Evolutionary conservation across 2,888 invertebrate genomes (phyloP).

Genomic region (Ptycholaimellus sp.): DNA sequence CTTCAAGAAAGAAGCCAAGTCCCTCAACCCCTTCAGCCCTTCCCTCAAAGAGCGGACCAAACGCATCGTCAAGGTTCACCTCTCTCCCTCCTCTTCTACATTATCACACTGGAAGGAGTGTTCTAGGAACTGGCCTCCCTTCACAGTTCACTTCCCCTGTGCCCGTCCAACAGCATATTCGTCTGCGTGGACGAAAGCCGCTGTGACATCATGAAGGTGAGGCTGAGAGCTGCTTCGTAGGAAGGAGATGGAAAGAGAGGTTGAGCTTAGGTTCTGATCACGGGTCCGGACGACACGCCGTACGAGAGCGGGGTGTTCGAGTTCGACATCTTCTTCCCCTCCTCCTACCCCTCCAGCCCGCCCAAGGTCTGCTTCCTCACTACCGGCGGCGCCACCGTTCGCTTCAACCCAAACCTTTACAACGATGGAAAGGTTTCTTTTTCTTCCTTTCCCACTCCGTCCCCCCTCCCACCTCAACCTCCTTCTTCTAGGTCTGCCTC

Average conservation of each 20-base stretch:
- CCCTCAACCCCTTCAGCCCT: conserved; percentile 20
- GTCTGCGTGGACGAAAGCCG: conserved; percentile 23
- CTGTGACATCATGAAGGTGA: conserved; percentile 18
- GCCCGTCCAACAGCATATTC: conserved; percentile 20
- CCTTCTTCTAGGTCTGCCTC: conserved; percentile 12
- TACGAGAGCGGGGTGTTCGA: conserved; percentile 37
- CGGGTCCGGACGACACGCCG: conserved; percentile 36
- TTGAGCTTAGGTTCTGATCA: conserved; percentile 14
- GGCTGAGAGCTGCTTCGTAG: neutral
- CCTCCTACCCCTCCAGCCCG: conserved; percentile 35
- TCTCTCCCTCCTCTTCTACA: conserved; percentile 3
- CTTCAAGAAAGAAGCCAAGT: conserved; percentile 21
- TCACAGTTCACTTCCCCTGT: conserved; percentile 17
- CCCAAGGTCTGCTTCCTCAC: conserved; percentile 39
- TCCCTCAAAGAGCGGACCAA: conserved; percentile 17
- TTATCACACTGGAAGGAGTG: neutral
- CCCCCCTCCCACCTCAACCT: conserved; percentile 1
- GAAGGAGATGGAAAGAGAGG: neutral
- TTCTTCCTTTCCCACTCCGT: neutral
- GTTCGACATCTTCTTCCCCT: conserved; percentile 25
- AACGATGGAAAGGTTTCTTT: conserved; percentile 33
- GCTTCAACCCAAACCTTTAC: conserved; percentile 42
- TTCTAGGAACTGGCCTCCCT: conserved; percentile 20
- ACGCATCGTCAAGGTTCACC: conserved; percentile 14
- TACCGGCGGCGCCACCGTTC: conserved; percentile 36